Evolutionary conservation across 1,140 invertebrate species (phyloP).

Genomic region (Heliothis virescens): DNA sequence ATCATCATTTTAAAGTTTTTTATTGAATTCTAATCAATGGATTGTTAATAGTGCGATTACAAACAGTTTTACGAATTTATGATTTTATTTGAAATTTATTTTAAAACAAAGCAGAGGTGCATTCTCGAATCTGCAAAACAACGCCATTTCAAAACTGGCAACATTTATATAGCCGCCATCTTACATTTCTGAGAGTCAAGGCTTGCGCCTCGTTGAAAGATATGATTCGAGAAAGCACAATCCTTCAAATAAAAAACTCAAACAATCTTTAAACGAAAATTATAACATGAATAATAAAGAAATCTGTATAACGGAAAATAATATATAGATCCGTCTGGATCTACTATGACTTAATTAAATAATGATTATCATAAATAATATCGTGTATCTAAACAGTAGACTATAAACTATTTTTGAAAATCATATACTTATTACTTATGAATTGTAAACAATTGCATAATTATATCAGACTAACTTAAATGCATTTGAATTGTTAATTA

Average conservation of each 20-base stretch:
- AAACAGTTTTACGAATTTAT: no score
- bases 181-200: no score
- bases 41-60: not conserved
- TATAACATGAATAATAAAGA: conserved; percentile 10
- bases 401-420: conserved; percentile 43
- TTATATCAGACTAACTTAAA: conserved; percentile 1
- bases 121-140: no score
- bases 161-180: no score
- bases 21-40: not conserved
- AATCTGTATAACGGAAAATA: not conserved
- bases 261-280: not conserved
- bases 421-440: conserved; percentile 10
- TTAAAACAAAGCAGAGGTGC: no score
- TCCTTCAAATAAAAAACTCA: no score
- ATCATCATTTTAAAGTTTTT: not conserved
- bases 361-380: conserved; percentile 23
- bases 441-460: conserved; percentile 32
- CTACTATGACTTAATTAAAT: not conserved
- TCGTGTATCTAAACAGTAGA: conserved; percentile 41
- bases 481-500: conserved; percentile 46
- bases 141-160: no score
- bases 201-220: no score
- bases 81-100: no score
- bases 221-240: no score
- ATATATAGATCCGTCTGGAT: not conserved